Conservation (phyloP, 2,888 invertebrate genomes). For the Epinotia bilunana region DNA sequence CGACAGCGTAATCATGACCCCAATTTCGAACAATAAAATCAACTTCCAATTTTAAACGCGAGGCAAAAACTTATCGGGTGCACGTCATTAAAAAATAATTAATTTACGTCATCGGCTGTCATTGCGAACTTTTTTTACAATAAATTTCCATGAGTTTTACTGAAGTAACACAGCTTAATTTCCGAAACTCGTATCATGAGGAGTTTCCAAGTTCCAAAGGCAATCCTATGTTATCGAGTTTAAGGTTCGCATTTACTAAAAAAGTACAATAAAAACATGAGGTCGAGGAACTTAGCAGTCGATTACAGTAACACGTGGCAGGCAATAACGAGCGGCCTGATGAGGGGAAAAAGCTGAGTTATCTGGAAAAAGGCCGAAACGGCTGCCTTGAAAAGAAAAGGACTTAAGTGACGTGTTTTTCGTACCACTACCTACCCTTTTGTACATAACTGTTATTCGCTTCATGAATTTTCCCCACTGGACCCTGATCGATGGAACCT, state of each 20-base stretch:
- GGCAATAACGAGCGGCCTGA: conserved; percentile 29
- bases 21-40: conserved; percentile 23
- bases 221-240: neutral
- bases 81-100: conserved; percentile 44
- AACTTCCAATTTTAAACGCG: conserved; percentile 24
- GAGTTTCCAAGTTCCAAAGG: neutral
- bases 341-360: conserved; percentile 36
- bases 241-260: neutral
- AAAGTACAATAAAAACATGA: neutral
- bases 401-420: neutral
- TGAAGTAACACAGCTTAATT: neutral
- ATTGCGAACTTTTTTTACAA: conserved; percentile 35
- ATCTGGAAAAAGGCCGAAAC: conserved; percentile 28
- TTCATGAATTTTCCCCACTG: conserved; percentile 48
- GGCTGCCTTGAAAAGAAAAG: neutral
- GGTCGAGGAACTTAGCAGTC: neutral
- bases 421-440: neutral
- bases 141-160: conserved; percentile 23
- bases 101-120: conserved; percentile 41
- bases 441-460: conserved; percentile 17
- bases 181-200: neutral
- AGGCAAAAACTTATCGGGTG: conserved; percentile 27
- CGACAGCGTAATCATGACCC: neutral
- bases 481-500: conserved; percentile 35
- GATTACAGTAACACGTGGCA: conserved; percentile 19